Evolutionary conservation across 2,888 invertebrate genomes (phyloP), one percentile per base, ranked within the genome.

Genomic region (Plagiodera versicolora): DNA sequence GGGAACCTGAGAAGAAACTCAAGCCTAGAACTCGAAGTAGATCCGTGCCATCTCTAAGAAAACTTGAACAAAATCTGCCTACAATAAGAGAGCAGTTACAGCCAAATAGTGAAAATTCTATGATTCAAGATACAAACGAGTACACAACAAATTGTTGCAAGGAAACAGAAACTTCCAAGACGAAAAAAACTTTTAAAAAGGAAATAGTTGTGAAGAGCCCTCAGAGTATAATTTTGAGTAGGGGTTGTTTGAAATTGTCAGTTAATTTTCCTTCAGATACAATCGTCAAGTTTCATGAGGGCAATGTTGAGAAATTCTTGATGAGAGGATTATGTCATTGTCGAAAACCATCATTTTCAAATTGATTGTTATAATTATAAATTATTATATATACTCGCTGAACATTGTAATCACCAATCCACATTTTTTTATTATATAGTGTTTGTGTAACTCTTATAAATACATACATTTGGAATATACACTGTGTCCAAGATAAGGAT

Each of bases 201-300:
- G 59, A 63, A 54, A 30, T 56, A 32, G 44, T 58, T 50, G 48
- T 56, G 19, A 64, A 68, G 58, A 60, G 72, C 49, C 72, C 77
- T 8, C 74, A 76, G 54, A 74, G 74, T 64, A 72, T 81, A 56
- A 63, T 74, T 20, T 67, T 81, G 47, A 74, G 69, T n/a, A 72
- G 77, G 35, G 80, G 80, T 10, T 73, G 72, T 55, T 69, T 81
- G 51, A 74, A 76, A 50, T 67, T 81, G 10, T 70, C 75, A 0
- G 73, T 81, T 11, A 78, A 77, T 72, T 80, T 81, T 69, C 81
- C 81, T 10, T 68, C 78, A 0, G 77, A 80, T 63, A 75, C 80
- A 5, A 63, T 67, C 8, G 75, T 81, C 0, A 76, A 74, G 51
- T 70, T 79, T 17, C 71, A 74, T 14, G 70, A 74, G 54, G 76